Percentiles rank a stretch among this genome's conserved stretches.
These are phyloP conservation scores for Micropterix aruncella DNA, from an alignment of 2,888 invertebrate species.

Conservation along the genomic window DNA sequence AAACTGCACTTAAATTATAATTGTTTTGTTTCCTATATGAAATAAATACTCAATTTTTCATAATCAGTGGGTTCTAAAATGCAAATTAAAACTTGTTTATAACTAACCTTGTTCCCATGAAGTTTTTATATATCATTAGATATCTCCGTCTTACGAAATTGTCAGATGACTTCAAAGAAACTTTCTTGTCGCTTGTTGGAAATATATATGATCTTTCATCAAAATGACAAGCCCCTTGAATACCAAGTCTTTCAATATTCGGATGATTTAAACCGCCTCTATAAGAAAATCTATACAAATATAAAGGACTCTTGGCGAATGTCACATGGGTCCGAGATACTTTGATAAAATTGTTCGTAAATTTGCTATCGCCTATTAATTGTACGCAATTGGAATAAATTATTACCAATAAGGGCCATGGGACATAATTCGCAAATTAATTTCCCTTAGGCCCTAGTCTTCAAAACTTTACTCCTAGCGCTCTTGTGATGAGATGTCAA, in stretches of 20 bases:
- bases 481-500: too few relatives aligned
- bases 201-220: background rate
- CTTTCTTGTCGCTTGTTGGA: background rate
- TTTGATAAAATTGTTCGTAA: background rate
- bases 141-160: background rate
- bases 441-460: too few relatives aligned
- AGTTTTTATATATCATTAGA: background rate
- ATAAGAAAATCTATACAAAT: background rate
- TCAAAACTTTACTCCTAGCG: too few relatives aligned
- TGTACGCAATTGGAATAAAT: background rate
- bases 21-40: too few relatives aligned
- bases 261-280: background rate
- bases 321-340: background rate
- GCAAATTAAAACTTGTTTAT: too few relatives aligned
- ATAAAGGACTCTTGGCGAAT: background rate
- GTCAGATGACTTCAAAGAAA: background rate
- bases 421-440: too few relatives aligned
- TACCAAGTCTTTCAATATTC: background rate
- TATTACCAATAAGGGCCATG: too few relatives aligned
- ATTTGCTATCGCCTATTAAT: background rate
- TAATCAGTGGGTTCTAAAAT: too few relatives aligned
- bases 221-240: background rate
- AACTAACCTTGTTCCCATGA: background rate
- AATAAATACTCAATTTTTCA: too few relatives aligned
- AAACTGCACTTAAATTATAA: too few relatives aligned